A percentile compares a stretch with the other conserved stretches of the same genome.
These are phyloP conservation scores for Oryzias curvinotus DNA, from an alignment of 2,113 vertebrate species.

Conservation along the genomic window DNA sequence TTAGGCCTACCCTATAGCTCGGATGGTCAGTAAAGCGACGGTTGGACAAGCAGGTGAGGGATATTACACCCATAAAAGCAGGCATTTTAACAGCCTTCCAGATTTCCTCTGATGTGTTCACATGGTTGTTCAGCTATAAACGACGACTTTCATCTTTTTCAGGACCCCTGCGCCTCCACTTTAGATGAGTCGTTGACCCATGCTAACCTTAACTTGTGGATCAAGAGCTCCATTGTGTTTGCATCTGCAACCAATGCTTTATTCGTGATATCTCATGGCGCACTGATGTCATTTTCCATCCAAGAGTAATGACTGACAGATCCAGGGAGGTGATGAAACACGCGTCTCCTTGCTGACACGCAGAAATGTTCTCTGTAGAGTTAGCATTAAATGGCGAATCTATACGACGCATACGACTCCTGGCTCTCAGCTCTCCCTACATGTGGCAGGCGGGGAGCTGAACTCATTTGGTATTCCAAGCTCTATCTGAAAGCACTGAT, in stretches of 20 bases:
- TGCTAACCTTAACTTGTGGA: slow-evolving; percentile 56
- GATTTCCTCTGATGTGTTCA: slow-evolving; percentile 71
- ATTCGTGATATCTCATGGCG: slow-evolving; percentile 16
- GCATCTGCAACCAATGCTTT: slow-evolving; percentile 33
- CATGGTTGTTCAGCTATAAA: slow-evolving; percentile 64
- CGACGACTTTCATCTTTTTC: slow-evolving; percentile 50
- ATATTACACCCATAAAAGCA: slow-evolving; percentile 75
- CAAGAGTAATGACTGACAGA: slow-evolving; percentile 33
- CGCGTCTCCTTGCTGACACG: slow-evolving; percentile 19
- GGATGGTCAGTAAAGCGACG: slow-evolving; percentile 52
- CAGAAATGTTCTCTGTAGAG: slow-evolving; percentile 2
- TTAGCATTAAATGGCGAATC: slow-evolving; percentile 31
- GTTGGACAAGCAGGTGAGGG: slow-evolving; percentile 55
- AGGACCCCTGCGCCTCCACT: not conserved
- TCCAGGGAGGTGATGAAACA: not conserved
- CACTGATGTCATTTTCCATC: slow-evolving; percentile 38
- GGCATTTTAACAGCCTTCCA: slow-evolving; percentile 74
- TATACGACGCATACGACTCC: slow-evolving; percentile 3
- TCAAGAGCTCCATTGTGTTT: slow-evolving; percentile 46
- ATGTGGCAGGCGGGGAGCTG: slow-evolving; percentile 25
- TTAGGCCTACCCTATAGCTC: slow-evolving; percentile 68
- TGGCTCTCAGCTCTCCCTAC: slow-evolving; percentile 35
- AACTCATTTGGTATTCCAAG: slow-evolving; percentile 65
- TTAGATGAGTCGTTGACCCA: slow-evolving; percentile 53
- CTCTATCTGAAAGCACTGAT: slow-evolving; percentile 58